These are phyloP conservation scores for Pissodes strobi DNA, from an alignment of 1,140 invertebrate species.

Conservation along the genomic window DNA sequence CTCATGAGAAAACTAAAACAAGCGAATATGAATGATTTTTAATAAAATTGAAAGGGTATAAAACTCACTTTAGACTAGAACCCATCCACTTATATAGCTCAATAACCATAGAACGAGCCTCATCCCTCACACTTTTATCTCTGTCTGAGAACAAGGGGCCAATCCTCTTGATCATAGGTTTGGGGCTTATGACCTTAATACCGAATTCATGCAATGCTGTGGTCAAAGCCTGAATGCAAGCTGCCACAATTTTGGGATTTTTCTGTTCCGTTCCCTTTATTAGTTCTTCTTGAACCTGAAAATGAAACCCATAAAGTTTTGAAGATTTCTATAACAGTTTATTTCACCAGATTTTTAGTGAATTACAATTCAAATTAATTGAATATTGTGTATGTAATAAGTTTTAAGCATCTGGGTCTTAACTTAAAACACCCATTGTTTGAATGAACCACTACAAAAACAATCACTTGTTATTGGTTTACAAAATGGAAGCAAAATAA, in stretches of 20 bases:
- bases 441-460: too few species aligned
- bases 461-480: too few species aligned
- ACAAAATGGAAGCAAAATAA: too few species aligned
- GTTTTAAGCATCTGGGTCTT: too few species aligned
- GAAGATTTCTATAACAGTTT: too few species aligned
- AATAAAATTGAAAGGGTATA: too few species aligned
- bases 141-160: constrained; percentile 83
- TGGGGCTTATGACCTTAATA: constrained; percentile 86
- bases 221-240: constrained; percentile 77
- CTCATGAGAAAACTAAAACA: too few species aligned
- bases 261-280: constrained; percentile 93
- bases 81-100: constrained; percentile 81
- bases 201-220: constrained; percentile 87
- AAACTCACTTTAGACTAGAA: constrained; percentile 45
- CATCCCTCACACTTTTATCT: constrained; percentile 90
- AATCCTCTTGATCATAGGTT: constrained; percentile 87
- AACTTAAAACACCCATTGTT: too few species aligned
- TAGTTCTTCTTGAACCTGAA: constrained; percentile 75
- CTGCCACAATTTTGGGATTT: constrained; percentile 92
- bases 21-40: too few species aligned
- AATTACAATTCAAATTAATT: too few species aligned
- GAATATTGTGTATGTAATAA: too few species aligned
- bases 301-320: not conserved
- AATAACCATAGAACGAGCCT: constrained; percentile 84
- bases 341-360: too few species aligned